phyloP scores from a whole-genome alignment of 2,888 invertebrate genomes.

The Hydraecia micacea region DNA sequence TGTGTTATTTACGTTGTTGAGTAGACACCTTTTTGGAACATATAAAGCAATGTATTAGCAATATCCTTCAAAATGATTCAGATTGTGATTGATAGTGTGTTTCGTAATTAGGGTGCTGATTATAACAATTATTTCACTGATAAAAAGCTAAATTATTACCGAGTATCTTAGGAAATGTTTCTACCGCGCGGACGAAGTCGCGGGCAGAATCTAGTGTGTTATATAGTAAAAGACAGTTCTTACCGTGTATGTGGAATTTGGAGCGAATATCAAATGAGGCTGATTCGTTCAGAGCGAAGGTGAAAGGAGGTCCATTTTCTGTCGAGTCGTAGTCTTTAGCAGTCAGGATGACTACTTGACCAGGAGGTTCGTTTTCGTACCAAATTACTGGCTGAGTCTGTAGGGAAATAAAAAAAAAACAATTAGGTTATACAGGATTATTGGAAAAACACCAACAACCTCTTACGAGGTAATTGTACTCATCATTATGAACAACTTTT shows the following conservation, averaged over 20 bases:
- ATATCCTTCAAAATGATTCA: too few relatives aligned
- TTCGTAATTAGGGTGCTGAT: too few relatives aligned
- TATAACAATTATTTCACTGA: background rate
- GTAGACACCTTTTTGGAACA: too few relatives aligned
- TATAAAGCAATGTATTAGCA: too few relatives aligned
- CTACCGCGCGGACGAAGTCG: background rate
- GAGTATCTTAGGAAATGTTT: background rate
- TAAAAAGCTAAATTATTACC: background rate
- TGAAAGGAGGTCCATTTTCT: constrained; percentile 96
- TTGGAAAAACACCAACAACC: too few relatives aligned
- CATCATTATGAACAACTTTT: too few relatives aligned
- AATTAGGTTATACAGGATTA: too few relatives aligned
- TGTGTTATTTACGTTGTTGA: too few relatives aligned
- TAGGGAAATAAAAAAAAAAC: constrained; percentile 12
- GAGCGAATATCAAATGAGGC: constrained; percentile 92
- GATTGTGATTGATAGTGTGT: too few relatives aligned
- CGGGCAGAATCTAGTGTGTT: background rate
- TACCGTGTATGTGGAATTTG: constrained; percentile 93
- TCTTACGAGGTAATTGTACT: too few relatives aligned
- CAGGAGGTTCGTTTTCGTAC: constrained; percentile 94
- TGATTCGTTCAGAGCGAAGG: constrained; percentile 92
- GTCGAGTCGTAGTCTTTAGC: constrained; percentile 95
- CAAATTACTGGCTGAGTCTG: constrained; percentile 95
- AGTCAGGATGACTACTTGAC: constrained; percentile 92
- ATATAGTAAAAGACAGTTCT: constrained; percentile 61